Conservation (phyloP, 2,888 invertebrate species). For the Nymphalis c-album region DNA sequence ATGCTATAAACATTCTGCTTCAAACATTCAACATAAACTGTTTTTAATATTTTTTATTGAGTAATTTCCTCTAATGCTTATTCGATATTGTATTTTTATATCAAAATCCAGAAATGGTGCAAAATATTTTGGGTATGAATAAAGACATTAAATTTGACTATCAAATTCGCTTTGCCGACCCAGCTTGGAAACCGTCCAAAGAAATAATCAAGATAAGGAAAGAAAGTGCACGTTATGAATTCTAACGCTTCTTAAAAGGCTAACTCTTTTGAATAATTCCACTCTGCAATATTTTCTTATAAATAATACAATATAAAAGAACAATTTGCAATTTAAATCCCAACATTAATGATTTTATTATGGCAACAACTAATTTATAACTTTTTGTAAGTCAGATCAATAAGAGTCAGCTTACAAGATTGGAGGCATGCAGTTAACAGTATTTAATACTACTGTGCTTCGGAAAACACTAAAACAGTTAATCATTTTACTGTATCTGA, state of each 20-base stretch:
- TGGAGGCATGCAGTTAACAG: too few species aligned
- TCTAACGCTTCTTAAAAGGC: slow-evolving; percentile 25
- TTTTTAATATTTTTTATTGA: neutral
- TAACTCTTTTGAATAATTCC: slow-evolving; percentile 19
- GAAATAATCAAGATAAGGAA: slow-evolving; percentile 37
- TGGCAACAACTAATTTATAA: too few species aligned
- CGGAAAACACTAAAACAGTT: too few species aligned
- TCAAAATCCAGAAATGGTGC: slow-evolving; percentile 5
- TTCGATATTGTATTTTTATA: neutral
- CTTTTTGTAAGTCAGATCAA: too few species aligned
- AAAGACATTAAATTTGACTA: slow-evolving; percentile 31
- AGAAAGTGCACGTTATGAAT: slow-evolving; percentile 37
- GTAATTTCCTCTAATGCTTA: neutral
- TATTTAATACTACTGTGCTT: too few species aligned
- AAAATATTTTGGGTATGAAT: slow-evolving; percentile 25
- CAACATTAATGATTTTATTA: too few species aligned
- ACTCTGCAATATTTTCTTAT: slow-evolving; percentile 14
- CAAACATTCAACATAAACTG: neutral
- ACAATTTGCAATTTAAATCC: neutral
- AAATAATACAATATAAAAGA: neutral
- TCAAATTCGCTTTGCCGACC: slow-evolving; percentile 28
- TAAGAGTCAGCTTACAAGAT: too few species aligned
- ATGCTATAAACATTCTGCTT: too few species aligned
- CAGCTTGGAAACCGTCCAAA: slow-evolving; percentile 35
- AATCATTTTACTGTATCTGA: too few species aligned